phyloP scores from a whole-genome alignment of 2,113 vertebrate genomes.

The Labrus mixtus region DNA sequence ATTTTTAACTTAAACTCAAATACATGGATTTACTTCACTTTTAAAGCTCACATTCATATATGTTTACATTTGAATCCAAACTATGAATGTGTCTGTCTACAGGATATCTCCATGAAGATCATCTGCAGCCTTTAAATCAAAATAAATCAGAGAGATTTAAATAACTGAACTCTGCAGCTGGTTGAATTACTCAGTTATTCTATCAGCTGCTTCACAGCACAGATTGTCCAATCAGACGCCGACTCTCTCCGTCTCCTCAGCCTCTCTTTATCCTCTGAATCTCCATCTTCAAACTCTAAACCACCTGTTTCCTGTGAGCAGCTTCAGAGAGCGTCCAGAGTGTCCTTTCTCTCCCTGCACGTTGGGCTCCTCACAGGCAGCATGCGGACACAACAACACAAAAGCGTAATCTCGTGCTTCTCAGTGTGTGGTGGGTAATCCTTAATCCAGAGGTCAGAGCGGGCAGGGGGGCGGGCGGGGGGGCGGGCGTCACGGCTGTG shows the following conservation, averaged over 20 bases:
- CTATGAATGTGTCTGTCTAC: no score
- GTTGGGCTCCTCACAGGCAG: neutral
- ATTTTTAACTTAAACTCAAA: no score
- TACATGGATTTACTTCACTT: no score
- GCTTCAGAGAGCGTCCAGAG: neutral
- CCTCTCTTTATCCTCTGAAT: neutral
- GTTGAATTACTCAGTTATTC: no score
- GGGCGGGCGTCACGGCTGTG: neutral
- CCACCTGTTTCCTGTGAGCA: neutral
- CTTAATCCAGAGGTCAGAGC: constrained; percentile 59
- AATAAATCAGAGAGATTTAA: no score
- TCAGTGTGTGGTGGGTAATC: constrained; percentile 51
- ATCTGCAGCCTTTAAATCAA: no score
- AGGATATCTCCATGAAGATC: no score
- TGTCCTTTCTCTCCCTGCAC: constrained; percentile 9
- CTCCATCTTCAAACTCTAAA: neutral
- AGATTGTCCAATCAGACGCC: neutral
- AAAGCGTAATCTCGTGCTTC: constrained; percentile 49
- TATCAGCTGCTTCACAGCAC: neutral
- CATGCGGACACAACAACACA: constrained; percentile 27
- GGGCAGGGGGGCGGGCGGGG: neutral
- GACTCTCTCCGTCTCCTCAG: neutral
- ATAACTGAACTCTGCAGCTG: no score
- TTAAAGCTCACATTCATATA: no score
- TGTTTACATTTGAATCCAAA: no score